Evolutionary conservation across 2,113 vertebrate genomes (phyloP).

Genomic region (Hippocampus barbouri): DNA sequence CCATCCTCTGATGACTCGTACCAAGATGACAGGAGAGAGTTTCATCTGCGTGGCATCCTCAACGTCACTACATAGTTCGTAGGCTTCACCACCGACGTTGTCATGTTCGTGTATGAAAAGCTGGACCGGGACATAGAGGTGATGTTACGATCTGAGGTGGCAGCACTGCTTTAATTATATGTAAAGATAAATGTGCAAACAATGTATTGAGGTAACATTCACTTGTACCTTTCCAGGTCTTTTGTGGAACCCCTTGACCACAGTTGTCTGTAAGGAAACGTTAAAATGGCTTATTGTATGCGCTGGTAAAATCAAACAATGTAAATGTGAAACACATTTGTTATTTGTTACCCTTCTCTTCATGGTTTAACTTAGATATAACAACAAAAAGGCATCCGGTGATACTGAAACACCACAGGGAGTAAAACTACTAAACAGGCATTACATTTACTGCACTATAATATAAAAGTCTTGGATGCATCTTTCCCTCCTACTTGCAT

Average conservation of each 20-base stretch:
- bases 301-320: neutral
- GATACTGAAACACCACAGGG: neutral
- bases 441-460: neutral
- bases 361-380: slow-evolving; percentile 10
- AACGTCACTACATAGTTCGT: slow-evolving; percentile 79
- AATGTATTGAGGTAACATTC: neutral
- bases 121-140: slow-evolving; percentile 58
- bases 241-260: slow-evolving; percentile 74
- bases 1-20: slow-evolving; percentile 91
- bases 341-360: neutral
- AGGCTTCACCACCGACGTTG: slow-evolving; percentile 66
- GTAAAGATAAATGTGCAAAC: neutral
- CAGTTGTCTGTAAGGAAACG: slow-evolving; percentile 44
- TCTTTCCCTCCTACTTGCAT: neutral
- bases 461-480: neutral
- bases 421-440: neutral
- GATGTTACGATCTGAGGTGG: neutral
- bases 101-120: slow-evolving; percentile 78
- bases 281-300: neutral
- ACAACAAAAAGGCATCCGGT: slow-evolving; percentile 16
- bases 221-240: slow-evolving; percentile 86
- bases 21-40: slow-evolving; percentile 79
- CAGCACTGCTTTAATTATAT: neutral
- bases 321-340: neutral
- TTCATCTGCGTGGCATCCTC: slow-evolving; percentile 80